These are phyloP conservation scores for Dysmachus trigonus DNA, from an alignment of 2,888 invertebrate species.

Conservation along the genomic window DNA sequence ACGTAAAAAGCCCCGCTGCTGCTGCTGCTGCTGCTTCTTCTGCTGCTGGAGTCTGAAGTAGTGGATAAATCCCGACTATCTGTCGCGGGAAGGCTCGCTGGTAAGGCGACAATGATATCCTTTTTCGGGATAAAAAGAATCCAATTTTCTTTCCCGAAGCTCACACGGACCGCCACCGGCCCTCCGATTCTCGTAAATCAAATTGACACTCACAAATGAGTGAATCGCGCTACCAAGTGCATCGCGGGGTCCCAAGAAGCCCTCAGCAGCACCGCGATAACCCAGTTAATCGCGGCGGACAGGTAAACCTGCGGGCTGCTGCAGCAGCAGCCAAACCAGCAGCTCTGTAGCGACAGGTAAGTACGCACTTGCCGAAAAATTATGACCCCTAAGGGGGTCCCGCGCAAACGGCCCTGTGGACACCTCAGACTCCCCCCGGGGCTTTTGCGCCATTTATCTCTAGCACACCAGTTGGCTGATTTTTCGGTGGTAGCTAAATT, in stretches of 20 bases:
- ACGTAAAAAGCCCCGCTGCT: not conserved
- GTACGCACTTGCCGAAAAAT: constrained; percentile 42
- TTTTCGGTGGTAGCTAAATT: constrained; percentile 43
- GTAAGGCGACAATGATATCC: not conserved
- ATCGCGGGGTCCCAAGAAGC: not conserved
- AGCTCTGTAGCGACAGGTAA: constrained; percentile 42
- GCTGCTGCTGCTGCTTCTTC: not conserved
- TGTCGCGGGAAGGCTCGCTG: not conserved
- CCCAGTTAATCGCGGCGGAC: constrained; percentile 26
- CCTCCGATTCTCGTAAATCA: constrained; percentile 20
- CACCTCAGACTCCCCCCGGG: constrained; percentile 32
- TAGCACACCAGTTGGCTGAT: constrained; percentile 25
- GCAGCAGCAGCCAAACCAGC: constrained; percentile 28
- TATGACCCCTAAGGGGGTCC: constrained; percentile 22
- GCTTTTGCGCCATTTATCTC: constrained; percentile 17
- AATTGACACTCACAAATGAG: constrained; percentile 43
- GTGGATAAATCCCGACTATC: not conserved
- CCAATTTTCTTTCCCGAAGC: not conserved
- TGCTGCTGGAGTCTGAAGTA: not conserved
- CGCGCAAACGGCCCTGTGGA: not conserved
- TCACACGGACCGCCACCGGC: not conserved
- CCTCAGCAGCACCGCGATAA: not conserved
- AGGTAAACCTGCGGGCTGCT: not conserved
- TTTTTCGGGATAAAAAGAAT: constrained; percentile 6
- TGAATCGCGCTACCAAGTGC: constrained; percentile 33